Evolutionary conservation across 1,140 invertebrate species (phyloP).

Genomic region (Drosophila bipectinata): DNA sequence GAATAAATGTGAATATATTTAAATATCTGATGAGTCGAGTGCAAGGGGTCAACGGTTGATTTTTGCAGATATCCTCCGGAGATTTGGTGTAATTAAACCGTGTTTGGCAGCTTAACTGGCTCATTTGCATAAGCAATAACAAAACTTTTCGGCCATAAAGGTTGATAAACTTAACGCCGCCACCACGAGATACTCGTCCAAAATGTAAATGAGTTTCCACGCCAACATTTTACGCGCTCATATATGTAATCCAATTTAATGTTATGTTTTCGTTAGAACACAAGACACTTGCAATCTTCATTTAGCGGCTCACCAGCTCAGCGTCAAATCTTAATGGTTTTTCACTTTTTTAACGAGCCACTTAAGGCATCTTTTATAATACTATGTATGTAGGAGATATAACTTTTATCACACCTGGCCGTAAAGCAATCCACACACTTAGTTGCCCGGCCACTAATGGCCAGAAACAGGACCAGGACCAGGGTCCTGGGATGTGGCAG

Average conservation of each 20-base stretch:
- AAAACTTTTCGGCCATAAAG: conserved; percentile 66
- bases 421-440: conserved; percentile 37
- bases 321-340: conserved; percentile 22
- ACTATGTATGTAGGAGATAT: conserved; percentile 10
- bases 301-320: conserved; percentile 15
- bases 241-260: conserved; percentile 76
- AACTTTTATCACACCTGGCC: conserved; percentile 66
- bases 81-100: conserved; percentile 12
- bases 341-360: conserved; percentile 71
- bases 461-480: conserved; percentile 8
- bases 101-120: not conserved
- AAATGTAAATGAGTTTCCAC: conserved; percentile 61
- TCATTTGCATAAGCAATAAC: conserved; percentile 66
- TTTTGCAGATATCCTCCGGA: not conserved
- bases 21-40: not conserved
- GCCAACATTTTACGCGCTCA: conserved; percentile 22
- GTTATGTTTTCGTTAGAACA: conserved; percentile 58
- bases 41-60: conserved; percentile 13
- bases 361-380: conserved; percentile 53
- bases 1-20: conserved; percentile 37
- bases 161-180: conserved; percentile 56
- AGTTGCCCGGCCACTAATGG: conserved; percentile 24
- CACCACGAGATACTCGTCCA: conserved; percentile 26
- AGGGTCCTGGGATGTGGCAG: conserved; percentile 32
- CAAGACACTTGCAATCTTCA: conserved; percentile 57